Evolutionary conservation across 2,113 vertebrate genomes (phyloP), one percentile per base, ranked within the genome.

Genomic region (Prochilodus magdalenae): DNA sequence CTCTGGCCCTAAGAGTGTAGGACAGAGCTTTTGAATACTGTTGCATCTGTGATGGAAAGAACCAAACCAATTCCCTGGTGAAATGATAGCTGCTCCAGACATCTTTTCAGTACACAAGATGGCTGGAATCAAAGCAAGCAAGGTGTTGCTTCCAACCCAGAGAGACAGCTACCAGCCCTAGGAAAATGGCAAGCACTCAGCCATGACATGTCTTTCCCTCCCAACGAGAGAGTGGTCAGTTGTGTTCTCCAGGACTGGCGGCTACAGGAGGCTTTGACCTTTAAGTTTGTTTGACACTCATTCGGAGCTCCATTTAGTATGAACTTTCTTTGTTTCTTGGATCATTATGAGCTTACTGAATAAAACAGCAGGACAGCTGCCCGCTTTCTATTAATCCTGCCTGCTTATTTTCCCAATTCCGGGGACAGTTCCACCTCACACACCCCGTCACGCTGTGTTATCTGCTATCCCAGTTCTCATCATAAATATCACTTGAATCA

Each of bases 401-500:
- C 33, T 5, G 33, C 51, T 11, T 49, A 1, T 59, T 79, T 71
- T 14, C n/a, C n/a, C n/a, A 20, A 10, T 5, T 20, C 4, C n/a
- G 29, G 16, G 24, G 40, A 72, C 36, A 79, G 77, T 18, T 79
- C 24, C 22, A 22, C 57, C 57, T 29, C 16, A 20, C 14, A 51
- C 24, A 11, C 3, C 20, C 16, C 18, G 55, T 74, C 30, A 75
- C 30, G 49, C 60, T 59, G 30, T n/a, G 16, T 36, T 79, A 18
- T 62, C 74, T 75, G 26, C 74, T 72, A 80, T 81, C 81, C 84
- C 27, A 83, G 67, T 83, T 75, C 30, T 69, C 47, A 86, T 80
- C 86, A 85, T 18, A 77, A 80, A 62, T 67, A 78, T 66, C 84
- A 84, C 7, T 65, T 84, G 36, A 67, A 85, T 75, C 51, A 63